These are phyloP conservation scores for Hyphantria cunea DNA, from an alignment of 1,140 invertebrate species.

Conservation along the genomic window DNA sequence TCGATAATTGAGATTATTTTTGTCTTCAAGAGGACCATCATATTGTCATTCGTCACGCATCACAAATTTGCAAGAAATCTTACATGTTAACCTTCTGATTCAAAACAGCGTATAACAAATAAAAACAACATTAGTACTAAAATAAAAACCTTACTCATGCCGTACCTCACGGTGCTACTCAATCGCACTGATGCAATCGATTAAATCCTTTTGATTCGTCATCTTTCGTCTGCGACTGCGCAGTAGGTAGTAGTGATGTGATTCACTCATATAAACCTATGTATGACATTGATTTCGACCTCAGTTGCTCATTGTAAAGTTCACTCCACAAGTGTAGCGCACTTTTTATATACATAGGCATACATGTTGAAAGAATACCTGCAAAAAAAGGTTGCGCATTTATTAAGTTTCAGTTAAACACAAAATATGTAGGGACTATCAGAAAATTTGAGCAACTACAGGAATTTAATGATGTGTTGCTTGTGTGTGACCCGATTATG, in stretches of 20 bases:
- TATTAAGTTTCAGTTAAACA: too few relatives aligned
- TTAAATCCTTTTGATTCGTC: conserved; percentile 10
- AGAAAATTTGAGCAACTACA: not conserved
- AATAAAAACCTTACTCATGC: too few relatives aligned
- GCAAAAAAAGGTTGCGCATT: not conserved
- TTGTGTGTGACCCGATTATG: too few relatives aligned
- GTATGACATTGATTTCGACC: conserved; percentile 31
- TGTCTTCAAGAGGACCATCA: too few relatives aligned
- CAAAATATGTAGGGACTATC: too few relatives aligned
- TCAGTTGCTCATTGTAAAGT: conserved; percentile 9
- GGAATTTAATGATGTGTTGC: too few relatives aligned
- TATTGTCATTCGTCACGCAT: too few relatives aligned
- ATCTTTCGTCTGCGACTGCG: conserved; percentile 1
- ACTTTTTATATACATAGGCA: conserved; percentile 1
- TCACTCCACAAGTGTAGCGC: conserved; percentile 1
- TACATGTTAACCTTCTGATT: too few relatives aligned
- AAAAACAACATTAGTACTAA: too few relatives aligned
- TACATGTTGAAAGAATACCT: not conserved
- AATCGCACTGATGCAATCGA: conserved; percentile 30
- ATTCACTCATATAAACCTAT: conserved; percentile 4
- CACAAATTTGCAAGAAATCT: too few relatives aligned
- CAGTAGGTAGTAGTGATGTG: conserved; percentile 5
- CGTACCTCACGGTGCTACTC: not conserved
- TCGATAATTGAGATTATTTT: too few relatives aligned
- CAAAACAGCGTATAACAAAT: too few relatives aligned